Base-by-base conservation (phyloP, 1,140 invertebrate species). In the Papilio machaon region DNA sequence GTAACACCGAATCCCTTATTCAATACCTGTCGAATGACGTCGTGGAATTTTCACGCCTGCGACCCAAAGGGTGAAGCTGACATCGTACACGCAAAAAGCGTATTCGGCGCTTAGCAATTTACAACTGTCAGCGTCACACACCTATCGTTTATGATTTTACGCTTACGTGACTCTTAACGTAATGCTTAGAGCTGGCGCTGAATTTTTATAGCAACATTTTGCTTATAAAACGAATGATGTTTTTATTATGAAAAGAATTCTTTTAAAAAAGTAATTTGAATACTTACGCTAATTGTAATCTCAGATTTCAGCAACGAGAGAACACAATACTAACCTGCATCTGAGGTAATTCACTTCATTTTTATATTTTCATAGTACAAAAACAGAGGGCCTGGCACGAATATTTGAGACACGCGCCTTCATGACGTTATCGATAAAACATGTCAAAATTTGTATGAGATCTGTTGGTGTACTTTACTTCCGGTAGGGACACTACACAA, bases 1-100 rank as follows among this genome's bases (percentile, higher is more conserved):
- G 74, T 76, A 52, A 35, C 47, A 38, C 77, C n/a, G 77, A 79
- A 79, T 79, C 77, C 77, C 58, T 79, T 79, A 79, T 79, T 79
- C 77, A 67, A 79, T 79, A 79, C 77, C 38, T 79, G 77, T 79
- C 77, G 77, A 79, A 79, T 79, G 77, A 79, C 77, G 77, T 67
- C 58, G 77, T 58, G 77, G 77, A 79, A 79, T 79, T 79, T 79
- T 43, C 77, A 67, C 77, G 77, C 77, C 77, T n/a, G 10, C 54
- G 54, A 64, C 47, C 35, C 54, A 79, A 79, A 79, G 77, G 77
- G 77, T 79, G 60, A 79, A 79, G n/a, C 77, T 35, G 60, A 30
- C 46, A 49, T 30, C n/a, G 46, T 64, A 35, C 46, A 79, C 77
- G 58, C 52, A 35, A 79, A 79, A 46, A 52, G 60, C 58, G 54